Percentiles rank a stretch among this genome's conserved stretches.
Conservation (phyloP, 2,113 vertebrate species). For the Carassius auratus region DNA sequence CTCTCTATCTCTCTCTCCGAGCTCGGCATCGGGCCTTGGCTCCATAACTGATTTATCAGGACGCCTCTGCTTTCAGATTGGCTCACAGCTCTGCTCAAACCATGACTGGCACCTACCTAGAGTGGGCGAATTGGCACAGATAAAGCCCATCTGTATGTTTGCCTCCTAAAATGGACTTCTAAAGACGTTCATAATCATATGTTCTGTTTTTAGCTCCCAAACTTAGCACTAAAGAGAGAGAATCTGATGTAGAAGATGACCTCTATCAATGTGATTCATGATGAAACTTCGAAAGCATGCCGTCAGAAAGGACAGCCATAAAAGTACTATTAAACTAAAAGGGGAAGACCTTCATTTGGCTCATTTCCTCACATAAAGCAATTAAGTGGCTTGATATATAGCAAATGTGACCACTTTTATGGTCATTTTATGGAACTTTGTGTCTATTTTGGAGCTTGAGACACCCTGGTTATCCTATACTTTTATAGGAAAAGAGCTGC, state of each 20-base stretch:
- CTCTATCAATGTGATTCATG: neutral
- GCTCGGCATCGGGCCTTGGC: slow-evolving; percentile 52
- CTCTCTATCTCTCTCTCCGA: slow-evolving; percentile 57
- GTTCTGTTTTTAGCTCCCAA: slow-evolving; percentile 9
- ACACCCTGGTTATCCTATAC: neutral
- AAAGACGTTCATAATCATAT: slow-evolving; percentile 24
- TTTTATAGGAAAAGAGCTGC: neutral
- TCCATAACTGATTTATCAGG: slow-evolving; percentile 47
- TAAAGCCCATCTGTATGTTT: slow-evolving; percentile 35
- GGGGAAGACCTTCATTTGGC: neutral
- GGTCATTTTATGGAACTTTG: neutral
- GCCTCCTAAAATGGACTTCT: slow-evolving; percentile 8
- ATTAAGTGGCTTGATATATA: neutral
- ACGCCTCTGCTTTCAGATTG: slow-evolving; percentile 51
- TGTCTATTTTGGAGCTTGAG: neutral
- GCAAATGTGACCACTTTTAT: neutral
- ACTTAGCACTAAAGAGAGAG: slow-evolving; percentile 18
- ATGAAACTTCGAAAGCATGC: neutral
- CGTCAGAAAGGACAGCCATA: neutral
- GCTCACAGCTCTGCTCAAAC: slow-evolving; percentile 25
- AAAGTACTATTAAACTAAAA: neutral
- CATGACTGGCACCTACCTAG: slow-evolving; percentile 39
- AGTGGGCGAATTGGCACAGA: slow-evolving; percentile 34
- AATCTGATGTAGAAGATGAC: neutral
- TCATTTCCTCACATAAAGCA: neutral